These are phyloP conservation scores for Marcusenius ussheri DNA, from an alignment of 2,113 vertebrate species.

Conservation along the genomic window DNA sequence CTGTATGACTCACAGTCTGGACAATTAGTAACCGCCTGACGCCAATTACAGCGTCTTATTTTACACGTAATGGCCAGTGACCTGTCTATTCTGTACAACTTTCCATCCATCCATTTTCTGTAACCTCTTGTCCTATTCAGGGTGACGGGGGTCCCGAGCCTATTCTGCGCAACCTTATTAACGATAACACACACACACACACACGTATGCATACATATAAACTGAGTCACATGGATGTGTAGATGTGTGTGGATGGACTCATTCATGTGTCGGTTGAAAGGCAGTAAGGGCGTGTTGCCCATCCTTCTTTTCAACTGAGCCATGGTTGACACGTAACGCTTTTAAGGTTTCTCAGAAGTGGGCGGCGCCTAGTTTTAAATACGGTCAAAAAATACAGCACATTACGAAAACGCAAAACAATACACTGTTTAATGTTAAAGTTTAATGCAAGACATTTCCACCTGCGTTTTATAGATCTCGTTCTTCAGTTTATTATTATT, in stretches of 20 bases:
- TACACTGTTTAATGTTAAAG: not conserved
- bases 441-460: not conserved
- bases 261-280: not conserved
- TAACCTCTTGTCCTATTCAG: not conserved
- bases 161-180: not conserved
- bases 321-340: no score
- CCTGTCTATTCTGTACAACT: not conserved
- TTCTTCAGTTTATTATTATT: not conserved
- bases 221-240: not conserved
- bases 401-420: not conserved
- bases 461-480: not conserved
- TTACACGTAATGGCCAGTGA: not conserved
- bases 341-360: not conserved
- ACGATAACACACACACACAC: no score
- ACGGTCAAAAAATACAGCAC: not conserved
- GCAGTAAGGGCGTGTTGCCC: not conserved
- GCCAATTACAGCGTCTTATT: not conserved
- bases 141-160: no score
- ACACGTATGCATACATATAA: not conserved
- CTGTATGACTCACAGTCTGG: not conserved
- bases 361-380: not conserved
- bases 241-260: not conserved
- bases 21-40: not conserved
- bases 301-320: not conserved
- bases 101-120: not conserved